Evolutionary conservation across 2,113 vertebrate species (phyloP).

Genomic region (Ibidorhyncha struthersii): DNA sequence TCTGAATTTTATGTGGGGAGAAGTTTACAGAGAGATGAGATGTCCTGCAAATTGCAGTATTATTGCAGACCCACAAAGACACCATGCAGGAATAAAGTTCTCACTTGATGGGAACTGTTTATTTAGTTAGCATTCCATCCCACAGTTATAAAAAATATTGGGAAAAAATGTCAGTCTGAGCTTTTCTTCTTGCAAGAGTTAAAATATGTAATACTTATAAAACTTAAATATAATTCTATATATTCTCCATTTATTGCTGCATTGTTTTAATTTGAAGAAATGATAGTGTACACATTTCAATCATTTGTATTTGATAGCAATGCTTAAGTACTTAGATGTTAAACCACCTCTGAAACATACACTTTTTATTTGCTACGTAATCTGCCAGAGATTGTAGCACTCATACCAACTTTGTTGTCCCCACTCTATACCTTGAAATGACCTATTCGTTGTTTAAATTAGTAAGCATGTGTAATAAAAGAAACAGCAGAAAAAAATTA

Average conservation of each 20-base stretch:
- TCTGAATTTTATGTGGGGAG: not conserved
- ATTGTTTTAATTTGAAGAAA: not conserved
- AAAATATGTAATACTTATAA: not conserved
- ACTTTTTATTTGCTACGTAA: not conserved
- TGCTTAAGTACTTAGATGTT: not conserved
- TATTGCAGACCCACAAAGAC: rapidly evolving
- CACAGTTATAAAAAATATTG: not conserved
- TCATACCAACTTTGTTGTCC: not conserved
- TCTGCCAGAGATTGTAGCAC: not conserved
- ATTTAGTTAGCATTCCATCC: not conserved
- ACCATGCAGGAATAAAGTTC: not conserved
- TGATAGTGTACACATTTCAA: not conserved
- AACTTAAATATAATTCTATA: not conserved
- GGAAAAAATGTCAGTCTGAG: not conserved
- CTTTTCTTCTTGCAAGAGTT: not conserved
- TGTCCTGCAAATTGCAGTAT: not conserved
- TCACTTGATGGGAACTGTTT: not conserved
- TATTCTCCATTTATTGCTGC: not conserved
- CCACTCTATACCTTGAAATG: not conserved
- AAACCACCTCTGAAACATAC: not conserved
- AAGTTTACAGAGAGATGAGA: not conserved
- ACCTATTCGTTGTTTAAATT: not conserved
- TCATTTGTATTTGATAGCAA: not conserved
- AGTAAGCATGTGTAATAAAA: not conserved
- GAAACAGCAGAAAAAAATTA: not conserved